Percentiles rank a stretch among this genome's conserved stretches.
phyloP scores from a whole-genome alignment of 1,140 invertebrate species.

The Heliconius hewitsoni region DNA sequence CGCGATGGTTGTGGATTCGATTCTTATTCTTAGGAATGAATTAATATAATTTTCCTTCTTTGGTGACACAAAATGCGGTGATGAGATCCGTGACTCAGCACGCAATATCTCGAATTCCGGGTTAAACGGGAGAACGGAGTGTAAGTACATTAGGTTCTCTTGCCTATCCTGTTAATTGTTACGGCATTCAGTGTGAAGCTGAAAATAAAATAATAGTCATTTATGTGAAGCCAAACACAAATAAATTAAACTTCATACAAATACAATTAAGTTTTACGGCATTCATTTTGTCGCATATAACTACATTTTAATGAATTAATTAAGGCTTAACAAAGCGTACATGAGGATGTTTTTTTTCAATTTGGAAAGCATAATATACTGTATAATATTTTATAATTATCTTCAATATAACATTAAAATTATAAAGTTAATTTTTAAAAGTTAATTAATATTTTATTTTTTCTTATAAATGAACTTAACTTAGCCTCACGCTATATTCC shows the following conservation, averaged over 20 bases:
- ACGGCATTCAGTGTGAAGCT: background rate
- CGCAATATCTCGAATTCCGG: background rate
- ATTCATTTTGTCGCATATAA: background rate
- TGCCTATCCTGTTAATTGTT: background rate
- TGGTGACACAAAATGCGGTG: too few relatives aligned
- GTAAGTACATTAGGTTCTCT: background rate
- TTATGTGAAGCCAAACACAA: background rate
- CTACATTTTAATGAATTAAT: slow-evolving; percentile 1
- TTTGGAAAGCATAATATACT: background rate
- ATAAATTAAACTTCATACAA: background rate
- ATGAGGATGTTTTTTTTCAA: background rate
- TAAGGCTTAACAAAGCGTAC: background rate
- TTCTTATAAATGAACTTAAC: too few relatives aligned
- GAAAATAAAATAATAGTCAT: background rate
- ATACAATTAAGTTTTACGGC: background rate
- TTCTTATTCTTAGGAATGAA: too few relatives aligned
- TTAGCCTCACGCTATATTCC: too few relatives aligned
- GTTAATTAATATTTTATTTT: too few relatives aligned
- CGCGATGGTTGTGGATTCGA: too few relatives aligned
- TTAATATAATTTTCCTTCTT: too few relatives aligned
- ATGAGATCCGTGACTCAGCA: background rate
- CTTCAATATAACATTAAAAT: too few relatives aligned
- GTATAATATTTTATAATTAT: too few relatives aligned
- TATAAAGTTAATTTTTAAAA: too few relatives aligned
- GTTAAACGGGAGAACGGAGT: background rate